Evolutionary conservation across 2,888 invertebrate genomes (phyloP), one percentile per base, ranked within the genome.

Genomic region (Aspidiotus destructor): DNA sequence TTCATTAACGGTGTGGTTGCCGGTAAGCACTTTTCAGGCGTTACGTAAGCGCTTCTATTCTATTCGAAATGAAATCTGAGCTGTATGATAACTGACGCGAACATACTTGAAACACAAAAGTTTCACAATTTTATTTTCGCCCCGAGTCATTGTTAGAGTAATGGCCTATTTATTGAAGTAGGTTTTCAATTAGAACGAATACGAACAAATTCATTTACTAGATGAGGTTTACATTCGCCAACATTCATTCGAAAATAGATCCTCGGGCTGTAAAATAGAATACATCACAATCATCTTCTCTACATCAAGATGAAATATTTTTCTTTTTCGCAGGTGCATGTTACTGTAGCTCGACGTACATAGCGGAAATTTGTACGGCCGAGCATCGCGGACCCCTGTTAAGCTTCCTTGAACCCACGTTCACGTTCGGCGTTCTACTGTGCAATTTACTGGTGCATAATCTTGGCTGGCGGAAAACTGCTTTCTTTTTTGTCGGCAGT

Each of bases 301-400:
- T 28, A 28, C 28, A 28, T 5, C 28, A 28, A 28, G 28, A 28
- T 28, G 28, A 28, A 28, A 28, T 28, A 28, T 28, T 28, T 28
- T 57, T 15, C 42, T 41, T 7, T 65, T 7, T 68, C 57, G 13
- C 62, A 69, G 69, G 69, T 42, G 62, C 62, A 11, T 62, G 61
- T 15, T 69, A 61, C 62, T 69, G 69, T 55, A 62, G 61, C n/a
- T 57, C 69, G 9, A 69, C 69, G 1, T 69, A 69, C 41, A 55
- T 69, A 7, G 61, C 62, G 15, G 69, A 69, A 16, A 62, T 69
- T 7, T 62, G 69, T 48, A 54, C 69, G 8, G 41, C 62, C 7
- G 62, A 61, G 17, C 69, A 62, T 16, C 69, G 69, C 41, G 69
- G 69, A 16, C 69, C 69, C 7, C 44, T 69, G 17, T 11, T 69